Evolutionary conservation across 2,888 invertebrate genomes (phyloP), one percentile per base, ranked within the genome.

Genomic region (Thymelicus sylvestris): DNA sequence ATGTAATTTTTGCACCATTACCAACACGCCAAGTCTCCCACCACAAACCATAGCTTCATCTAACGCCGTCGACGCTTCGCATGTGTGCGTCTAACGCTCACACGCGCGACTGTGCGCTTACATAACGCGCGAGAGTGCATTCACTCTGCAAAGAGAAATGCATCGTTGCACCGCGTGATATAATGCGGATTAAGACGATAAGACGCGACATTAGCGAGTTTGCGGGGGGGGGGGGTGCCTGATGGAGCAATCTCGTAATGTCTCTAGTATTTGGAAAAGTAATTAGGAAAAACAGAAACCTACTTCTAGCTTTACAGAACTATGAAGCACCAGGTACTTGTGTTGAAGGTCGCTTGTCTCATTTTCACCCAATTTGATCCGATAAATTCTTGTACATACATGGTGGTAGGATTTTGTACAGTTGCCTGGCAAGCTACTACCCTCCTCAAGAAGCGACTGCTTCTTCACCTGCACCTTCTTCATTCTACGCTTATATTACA

Each of bases 41-140:
- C 44, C 38, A 44, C 63, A 39, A 63, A 67, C 82, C 57, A 57
- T n/a, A 57, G 13, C 57, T 13, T 59, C 59, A 38, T 59, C 59
- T 59, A 59, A 38, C 59, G 57, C 44, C 44, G 44, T 8, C 2
- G 7, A 13, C 66, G 75, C 73, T 4, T 6, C 38, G 41, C 15
- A 6, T 64, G 68, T 68, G 68, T 75, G 74, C 75, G 75, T 79
- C 73, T 74, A 81, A 80, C 80, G 78, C 77, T 70, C 83, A 80
- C 85, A 79, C 73, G 67, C 67, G 71, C 74, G 78, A 44, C 78
- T 77, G 83, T 82, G 80, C 78, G 83, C 83, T 92, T 91, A 90
- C 88, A 85, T 91, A 92, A 92, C 86, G 81, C 77, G 82, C 88
- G 88, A 89, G 91, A 91, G 92, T 91, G 92, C 92, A 91, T 92